phyloP scores from a whole-genome alignment of 2,113 vertebrate genomes.

The Pitta sordida region DNA sequence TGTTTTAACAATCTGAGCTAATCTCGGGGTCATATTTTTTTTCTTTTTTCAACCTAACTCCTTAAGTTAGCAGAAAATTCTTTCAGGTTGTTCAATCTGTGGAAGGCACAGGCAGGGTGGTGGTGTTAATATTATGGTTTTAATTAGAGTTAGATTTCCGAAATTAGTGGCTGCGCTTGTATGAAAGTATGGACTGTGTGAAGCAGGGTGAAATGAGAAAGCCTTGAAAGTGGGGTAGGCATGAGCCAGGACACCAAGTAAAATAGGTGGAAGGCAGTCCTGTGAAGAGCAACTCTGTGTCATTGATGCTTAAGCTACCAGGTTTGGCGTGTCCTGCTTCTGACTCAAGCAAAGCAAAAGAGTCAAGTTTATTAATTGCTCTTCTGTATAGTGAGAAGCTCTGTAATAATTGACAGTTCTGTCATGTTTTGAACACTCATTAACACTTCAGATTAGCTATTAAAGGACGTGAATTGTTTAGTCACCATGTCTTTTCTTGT shows the following conservation, averaged over 20 bases:
- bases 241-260: not conserved
- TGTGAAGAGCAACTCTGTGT: not conserved
- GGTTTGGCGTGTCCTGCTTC: not conserved
- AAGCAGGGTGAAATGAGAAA: not conserved
- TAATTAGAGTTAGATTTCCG: not conserved
- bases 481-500: slow-evolving; percentile 8
- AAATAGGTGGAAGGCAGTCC: not conserved
- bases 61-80: not conserved
- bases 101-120: not conserved
- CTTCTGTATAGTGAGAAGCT: not conserved
- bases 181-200: not conserved
- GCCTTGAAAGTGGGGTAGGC: rapidly evolving
- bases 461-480: slow-evolving; percentile 41
- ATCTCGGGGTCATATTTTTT: too few species aligned
- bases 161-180: not conserved
- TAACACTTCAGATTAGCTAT: slow-evolving; percentile 27
- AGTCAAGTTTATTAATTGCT: not conserved
- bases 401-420: not conserved
- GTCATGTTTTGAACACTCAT: not conserved
- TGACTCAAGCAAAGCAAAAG: not conserved
- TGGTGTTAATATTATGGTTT: not conserved
- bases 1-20: too few species aligned
- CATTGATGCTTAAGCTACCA: rapidly evolving
- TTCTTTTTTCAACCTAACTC: too few species aligned
- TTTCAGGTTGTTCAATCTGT: not conserved